Evolutionary conservation across 2,888 invertebrate species (phyloP).

Genomic region (Ptychoptera contaminata): DNA sequence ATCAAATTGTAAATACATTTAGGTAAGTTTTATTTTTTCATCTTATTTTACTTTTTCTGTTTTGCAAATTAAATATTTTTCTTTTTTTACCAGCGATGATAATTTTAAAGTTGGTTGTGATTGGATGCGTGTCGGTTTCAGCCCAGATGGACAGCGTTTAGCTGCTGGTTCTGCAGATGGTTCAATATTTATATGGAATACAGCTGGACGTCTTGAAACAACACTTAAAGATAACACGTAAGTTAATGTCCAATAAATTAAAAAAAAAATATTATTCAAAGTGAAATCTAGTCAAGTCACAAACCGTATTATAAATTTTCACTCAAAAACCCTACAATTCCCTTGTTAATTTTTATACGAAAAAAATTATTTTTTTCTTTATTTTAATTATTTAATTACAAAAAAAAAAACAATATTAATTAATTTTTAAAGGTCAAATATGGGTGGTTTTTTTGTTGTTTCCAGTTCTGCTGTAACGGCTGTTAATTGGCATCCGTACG

Average conservation of each 20-base stretch:
- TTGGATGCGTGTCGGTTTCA: slow-evolving; percentile 84
- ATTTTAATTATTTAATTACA: neutral
- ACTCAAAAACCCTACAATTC: neutral
- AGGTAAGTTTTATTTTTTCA: slow-evolving; percentile 43
- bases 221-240: slow-evolving; percentile 69
- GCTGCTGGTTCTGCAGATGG: slow-evolving; percentile 90
- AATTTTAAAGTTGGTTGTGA: slow-evolving; percentile 92
- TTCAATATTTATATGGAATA: slow-evolving; percentile 81
- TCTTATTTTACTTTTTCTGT: slow-evolving; percentile 4
- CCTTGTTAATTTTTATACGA: too few species aligned
- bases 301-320: slow-evolving; percentile 1
- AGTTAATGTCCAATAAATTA: too few species aligned
- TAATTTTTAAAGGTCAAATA: neutral
- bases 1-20: slow-evolving; percentile 77
- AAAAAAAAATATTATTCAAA: slow-evolving; percentile 4
- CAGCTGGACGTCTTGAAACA: slow-evolving; percentile 56
- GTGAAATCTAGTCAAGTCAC: neutral
- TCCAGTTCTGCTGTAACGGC: slow-evolving; percentile 70
- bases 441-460: slow-evolving; percentile 24
- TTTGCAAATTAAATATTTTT: neutral
- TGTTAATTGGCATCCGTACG: slow-evolving; percentile 78
- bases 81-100: slow-evolving; percentile 53
- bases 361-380: neutral
- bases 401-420: too few species aligned
- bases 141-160: slow-evolving; percentile 76